Conservation (phyloP, 2,113 vertebrate genomes). For the Hyperopisus bebe region DNA sequence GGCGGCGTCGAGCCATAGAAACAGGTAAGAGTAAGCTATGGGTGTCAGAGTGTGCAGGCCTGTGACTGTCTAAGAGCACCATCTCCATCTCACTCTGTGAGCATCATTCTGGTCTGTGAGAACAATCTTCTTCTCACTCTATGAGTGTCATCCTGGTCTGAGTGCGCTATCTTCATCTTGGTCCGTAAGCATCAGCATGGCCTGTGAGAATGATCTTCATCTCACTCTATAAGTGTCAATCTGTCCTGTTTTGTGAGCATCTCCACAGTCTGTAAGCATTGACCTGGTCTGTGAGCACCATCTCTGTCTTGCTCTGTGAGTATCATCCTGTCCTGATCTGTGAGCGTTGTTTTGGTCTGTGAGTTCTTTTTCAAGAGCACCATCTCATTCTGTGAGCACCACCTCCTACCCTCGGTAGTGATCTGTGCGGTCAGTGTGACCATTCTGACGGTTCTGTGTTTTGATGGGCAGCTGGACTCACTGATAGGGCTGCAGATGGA, state of each 20-base stretch:
- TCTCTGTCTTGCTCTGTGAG: not conserved
- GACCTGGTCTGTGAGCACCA: not conserved
- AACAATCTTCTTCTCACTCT: not conserved
- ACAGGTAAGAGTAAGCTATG: constrained; percentile 32
- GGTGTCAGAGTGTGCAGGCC: constrained; percentile 42
- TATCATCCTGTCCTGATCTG: too few species aligned
- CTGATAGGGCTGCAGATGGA: not conserved
- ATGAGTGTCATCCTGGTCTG: not conserved
- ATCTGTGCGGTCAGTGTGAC: not conserved
- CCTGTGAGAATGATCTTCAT: not conserved
- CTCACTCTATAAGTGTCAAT: not conserved
- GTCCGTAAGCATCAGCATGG: not conserved
- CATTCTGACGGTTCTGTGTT: not conserved
- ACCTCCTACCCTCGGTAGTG: not conserved
- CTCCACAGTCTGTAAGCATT: not conserved
- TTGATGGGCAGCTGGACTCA: not conserved
- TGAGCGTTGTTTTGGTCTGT: not conserved
- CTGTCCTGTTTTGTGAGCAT: not conserved
- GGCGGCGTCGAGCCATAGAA: constrained; percentile 27
- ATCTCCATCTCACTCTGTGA: not conserved
- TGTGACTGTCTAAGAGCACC: not conserved
- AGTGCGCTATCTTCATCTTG: too few species aligned
- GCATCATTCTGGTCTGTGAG: not conserved
- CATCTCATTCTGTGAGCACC: not conserved
- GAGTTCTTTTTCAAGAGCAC: too few species aligned